Conservation (phyloP, 1,140 invertebrate species). For the Amyelois transitella region DNA sequence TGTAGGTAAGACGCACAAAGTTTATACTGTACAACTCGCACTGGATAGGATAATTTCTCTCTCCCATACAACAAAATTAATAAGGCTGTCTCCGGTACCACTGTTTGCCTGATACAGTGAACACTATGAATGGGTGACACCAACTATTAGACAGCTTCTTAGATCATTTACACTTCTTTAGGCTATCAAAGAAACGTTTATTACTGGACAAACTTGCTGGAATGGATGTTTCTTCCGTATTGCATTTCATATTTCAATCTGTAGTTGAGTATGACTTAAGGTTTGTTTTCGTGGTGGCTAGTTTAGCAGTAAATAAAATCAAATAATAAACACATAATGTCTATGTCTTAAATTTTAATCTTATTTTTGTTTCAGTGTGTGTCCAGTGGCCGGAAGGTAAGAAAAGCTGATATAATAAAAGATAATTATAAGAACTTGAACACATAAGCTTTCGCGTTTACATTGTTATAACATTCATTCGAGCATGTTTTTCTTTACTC, state of each 20-base stretch:
- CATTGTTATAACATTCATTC: slow-evolving; percentile 64
- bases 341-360: slow-evolving; percentile 14
- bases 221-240: slow-evolving; percentile 52
- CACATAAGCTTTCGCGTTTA: slow-evolving; percentile 59
- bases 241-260: slow-evolving; percentile 56
- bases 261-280: slow-evolving; percentile 66
- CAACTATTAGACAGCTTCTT: slow-evolving; percentile 53
- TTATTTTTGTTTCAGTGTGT: slow-evolving; percentile 83
- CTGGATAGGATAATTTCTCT: neutral
- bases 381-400: slow-evolving; percentile 92
- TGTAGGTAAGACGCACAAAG: neutral
- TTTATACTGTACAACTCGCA: neutral
- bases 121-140: slow-evolving; percentile 40
- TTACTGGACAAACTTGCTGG: slow-evolving; percentile 50
- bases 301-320: slow-evolving; percentile 21
- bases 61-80: neutral
- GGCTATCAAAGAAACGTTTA: slow-evolving; percentile 15
- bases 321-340: neutral
- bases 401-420: slow-evolving; percentile 42
- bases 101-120: slow-evolving; percentile 33
- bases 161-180: slow-evolving; percentile 22
- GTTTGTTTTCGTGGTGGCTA: slow-evolving; percentile 53
- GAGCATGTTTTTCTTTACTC: slow-evolving; percentile 60
- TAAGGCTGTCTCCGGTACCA: slow-evolving; percentile 51
- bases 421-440: slow-evolving; percentile 23